These are phyloP conservation scores for Macquaria ambigua DNA, from an alignment of 2,113 vertebrate genomes.

Conservation along the genomic window DNA sequence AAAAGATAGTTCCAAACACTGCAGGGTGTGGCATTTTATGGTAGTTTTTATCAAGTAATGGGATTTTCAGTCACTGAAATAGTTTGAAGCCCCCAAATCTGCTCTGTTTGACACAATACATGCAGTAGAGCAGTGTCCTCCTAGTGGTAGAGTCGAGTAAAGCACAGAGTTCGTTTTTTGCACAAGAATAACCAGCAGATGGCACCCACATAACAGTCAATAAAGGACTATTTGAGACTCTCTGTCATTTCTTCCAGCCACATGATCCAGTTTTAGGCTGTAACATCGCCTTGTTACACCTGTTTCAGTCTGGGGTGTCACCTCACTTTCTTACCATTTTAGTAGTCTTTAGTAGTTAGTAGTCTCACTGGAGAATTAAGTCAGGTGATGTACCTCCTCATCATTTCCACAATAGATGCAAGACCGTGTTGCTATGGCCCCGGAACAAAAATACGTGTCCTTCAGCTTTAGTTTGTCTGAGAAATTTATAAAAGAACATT, in stretches of 20 bases:
- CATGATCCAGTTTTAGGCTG: background rate
- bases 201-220: slow-evolving; percentile 59
- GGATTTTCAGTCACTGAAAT: background rate
- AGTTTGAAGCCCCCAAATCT: background rate
- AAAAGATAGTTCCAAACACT: background rate
- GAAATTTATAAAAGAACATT: background rate
- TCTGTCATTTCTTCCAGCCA: background rate
- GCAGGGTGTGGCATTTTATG: slow-evolving; percentile 1
- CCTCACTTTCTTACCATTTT: background rate
- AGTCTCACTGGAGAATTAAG: slow-evolving; percentile 7
- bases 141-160: slow-evolving; percentile 40
- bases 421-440: slow-evolving; percentile 43
- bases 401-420: slow-evolving; percentile 5
- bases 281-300: background rate
- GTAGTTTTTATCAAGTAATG: background rate
- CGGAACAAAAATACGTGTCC: slow-evolving; percentile 23
- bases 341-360: too few relatives aligned
- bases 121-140: slow-evolving; percentile 32
- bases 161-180: background rate
- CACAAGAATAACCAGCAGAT: slow-evolving; percentile 72
- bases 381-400: background rate
- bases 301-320: background rate
- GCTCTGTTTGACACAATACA: background rate
- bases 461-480: slow-evolving; percentile 32
- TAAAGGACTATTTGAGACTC: background rate